A percentile compares a stretch with the other conserved stretches of the same genome.
Conservation (phyloP, 1,140 invertebrate genomes). For the Eupeodes corollae region DNA sequence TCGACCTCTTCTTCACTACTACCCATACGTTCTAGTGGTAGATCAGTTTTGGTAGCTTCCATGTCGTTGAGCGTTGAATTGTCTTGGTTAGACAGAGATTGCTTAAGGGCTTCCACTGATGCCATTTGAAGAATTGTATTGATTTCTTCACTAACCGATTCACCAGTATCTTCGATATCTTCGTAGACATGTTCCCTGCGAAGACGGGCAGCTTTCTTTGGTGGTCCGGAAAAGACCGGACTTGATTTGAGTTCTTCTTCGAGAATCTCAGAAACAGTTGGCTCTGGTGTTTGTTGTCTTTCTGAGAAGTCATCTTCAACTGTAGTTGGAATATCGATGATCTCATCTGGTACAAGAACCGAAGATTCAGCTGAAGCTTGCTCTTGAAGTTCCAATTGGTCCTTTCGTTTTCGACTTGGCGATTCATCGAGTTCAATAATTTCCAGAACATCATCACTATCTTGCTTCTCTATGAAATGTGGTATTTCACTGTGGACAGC, state of each 20-base stretch:
- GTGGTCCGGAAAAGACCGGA: conserved; percentile 10
- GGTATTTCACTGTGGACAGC: conserved; percentile 30
- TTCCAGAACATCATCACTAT: conserved; percentile 34
- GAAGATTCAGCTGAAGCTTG: conserved; percentile 10
- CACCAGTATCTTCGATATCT: conserved; percentile 39
- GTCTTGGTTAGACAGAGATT: conserved; percentile 26
- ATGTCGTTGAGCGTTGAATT: conserved; percentile 20
- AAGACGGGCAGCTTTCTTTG: conserved; percentile 35
- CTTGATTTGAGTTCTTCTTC: conserved; percentile 2
- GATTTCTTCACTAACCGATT: conserved; percentile 18
- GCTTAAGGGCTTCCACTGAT: conserved; percentile 19
- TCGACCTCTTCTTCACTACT: conserved; percentile 32
- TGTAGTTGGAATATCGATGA: conserved; percentile 26
- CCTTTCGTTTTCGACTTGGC: conserved; percentile 29
- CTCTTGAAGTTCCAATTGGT: conserved; percentile 13
- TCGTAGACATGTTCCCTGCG: conserved; percentile 48
- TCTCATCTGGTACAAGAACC: conserved; percentile 30
- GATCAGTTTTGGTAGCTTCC: conserved; percentile 16
- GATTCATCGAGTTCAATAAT: conserved; percentile 35
- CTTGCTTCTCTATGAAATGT: conserved; percentile 35
- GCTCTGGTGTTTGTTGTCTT: conserved; percentile 18
- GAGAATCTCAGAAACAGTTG: neutral
- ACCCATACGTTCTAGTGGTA: conserved; percentile 33
- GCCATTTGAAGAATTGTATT: conserved; percentile 18
- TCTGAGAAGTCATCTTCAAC: conserved; percentile 26